phyloP scores from a whole-genome alignment of 2,888 invertebrate genomes.

The Limulus polyphemus region DNA sequence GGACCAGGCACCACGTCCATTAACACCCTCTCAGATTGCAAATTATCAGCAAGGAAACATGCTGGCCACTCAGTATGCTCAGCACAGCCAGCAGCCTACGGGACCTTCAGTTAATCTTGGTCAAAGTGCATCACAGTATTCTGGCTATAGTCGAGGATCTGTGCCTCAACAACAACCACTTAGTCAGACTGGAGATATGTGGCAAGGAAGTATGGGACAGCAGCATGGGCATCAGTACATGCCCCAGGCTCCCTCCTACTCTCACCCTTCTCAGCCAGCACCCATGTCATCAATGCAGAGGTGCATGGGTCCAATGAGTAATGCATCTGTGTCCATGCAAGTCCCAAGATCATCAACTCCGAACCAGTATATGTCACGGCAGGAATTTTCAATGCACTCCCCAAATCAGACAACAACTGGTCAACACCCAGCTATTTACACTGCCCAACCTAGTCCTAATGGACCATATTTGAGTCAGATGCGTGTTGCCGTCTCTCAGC shows the following conservation, averaged over 20 bases:
- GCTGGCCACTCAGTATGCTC: constrained; percentile 17
- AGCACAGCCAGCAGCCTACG: constrained; percentile 18
- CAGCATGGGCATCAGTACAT: constrained; percentile 16
- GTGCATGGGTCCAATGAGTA: constrained; percentile 7
- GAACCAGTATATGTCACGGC: constrained; percentile 20
- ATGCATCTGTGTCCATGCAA: constrained; percentile 15
- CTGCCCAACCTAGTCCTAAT: constrained; percentile 19
- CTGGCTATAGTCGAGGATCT: constrained; percentile 16
- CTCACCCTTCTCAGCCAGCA: constrained; percentile 3
- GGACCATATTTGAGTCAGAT: constrained; percentile 18
- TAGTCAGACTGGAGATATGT: constrained; percentile 18
- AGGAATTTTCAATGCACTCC: constrained; percentile 11
- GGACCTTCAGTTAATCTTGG: constrained; percentile 15
- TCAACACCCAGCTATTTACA: constrained; percentile 22
- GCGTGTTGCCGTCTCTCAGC: constrained; percentile 8
- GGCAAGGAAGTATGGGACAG: constrained; percentile 20
- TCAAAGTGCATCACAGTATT: constrained; percentile 20
- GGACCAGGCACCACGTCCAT: constrained; percentile 10
- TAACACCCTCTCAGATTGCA: constrained; percentile 14
- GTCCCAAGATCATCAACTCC: constrained; percentile 16
- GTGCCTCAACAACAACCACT: constrained; percentile 17
- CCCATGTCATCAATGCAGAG: too few species aligned
- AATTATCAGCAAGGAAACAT: constrained; percentile 17
- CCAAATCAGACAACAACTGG: constrained; percentile 17
- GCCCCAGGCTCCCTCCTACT: constrained; percentile 15